A percentile compares a stretch with the other conserved stretches of the same genome.
Conservation (phyloP, 53 echinoderm and acorn worm genomes). For the Henricia sp. region DNA sequence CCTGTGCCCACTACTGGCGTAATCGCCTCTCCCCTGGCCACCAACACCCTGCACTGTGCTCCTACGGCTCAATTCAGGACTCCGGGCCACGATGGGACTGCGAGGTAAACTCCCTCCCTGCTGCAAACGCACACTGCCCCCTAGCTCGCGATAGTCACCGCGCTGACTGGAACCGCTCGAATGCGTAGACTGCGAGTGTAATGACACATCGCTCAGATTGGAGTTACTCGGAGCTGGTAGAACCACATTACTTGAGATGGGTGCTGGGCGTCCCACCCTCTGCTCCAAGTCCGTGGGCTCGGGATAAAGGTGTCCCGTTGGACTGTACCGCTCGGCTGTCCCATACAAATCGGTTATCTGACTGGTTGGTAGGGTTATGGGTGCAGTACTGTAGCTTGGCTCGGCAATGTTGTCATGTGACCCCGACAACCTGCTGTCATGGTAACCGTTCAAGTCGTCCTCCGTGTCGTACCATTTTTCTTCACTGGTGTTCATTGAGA, state of each 20-base stretch:
- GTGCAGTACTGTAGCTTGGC: conserved; percentile 54
- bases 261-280: conserved; percentile 52
- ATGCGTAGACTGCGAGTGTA: conserved; percentile 76
- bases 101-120: conserved; percentile 68
- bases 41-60: conserved; percentile 46
- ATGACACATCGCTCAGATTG: conserved; percentile 82
- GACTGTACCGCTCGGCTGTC: conserved; percentile 89
- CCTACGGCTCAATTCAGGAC: conserved; percentile 51
- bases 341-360: conserved; percentile 61
- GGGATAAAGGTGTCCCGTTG: conserved; percentile 79
- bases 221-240: conserved; percentile 76
- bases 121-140: conserved; percentile 9
- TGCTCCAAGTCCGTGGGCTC: not conserved
- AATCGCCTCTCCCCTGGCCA: conserved; percentile 39
- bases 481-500: conserved; percentile 70
- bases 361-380: conserved; percentile 8
- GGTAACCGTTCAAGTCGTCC: conserved; percentile 89
- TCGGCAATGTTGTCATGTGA: conserved; percentile 73
- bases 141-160: conserved; percentile 24
- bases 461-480: conserved; percentile 95
- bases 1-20: conserved; percentile 48
- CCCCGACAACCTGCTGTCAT: conserved; percentile 77
- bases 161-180: conserved; percentile 81
- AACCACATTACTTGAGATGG: conserved; percentile 64
- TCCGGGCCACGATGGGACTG: conserved; percentile 7